phyloP scores from a whole-genome alignment of 2,113 vertebrate species.

The Neodon shergylaensis region DNA sequence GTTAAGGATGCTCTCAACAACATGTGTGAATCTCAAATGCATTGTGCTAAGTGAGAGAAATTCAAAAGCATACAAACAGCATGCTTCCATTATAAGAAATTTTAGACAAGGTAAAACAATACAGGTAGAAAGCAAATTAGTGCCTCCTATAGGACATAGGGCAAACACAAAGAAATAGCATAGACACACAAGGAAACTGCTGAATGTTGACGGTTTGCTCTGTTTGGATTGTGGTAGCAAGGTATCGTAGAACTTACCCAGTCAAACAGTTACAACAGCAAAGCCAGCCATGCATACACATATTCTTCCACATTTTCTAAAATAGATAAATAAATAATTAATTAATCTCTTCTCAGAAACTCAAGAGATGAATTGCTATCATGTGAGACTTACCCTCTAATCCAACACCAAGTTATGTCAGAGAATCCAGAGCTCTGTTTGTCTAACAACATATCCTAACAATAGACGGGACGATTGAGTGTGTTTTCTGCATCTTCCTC shows the following conservation, averaged over 20 bases:
- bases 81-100: background rate
- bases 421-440: background rate
- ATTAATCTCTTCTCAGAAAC: background rate
- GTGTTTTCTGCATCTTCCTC: background rate
- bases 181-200: background rate
- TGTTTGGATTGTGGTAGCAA: background rate
- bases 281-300: background rate
- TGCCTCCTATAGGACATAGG: background rate
- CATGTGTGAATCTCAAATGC: background rate
- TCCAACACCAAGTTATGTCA: background rate
- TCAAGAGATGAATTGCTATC: background rate
- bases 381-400: background rate
- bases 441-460: background rate
- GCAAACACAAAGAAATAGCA: background rate
- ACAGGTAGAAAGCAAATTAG: background rate
- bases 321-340: background rate
- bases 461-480: background rate
- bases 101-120: background rate
- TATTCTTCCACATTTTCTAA: background rate
- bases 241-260: slow-evolving; percentile 23
- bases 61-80: background rate
- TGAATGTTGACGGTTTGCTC: background rate
- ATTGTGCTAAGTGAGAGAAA: background rate
- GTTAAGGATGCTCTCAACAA: background rate
- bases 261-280: background rate